Conservation (phyloP, 2,797 vertebrate species). For the Myiotriccus ornatus region DNA sequence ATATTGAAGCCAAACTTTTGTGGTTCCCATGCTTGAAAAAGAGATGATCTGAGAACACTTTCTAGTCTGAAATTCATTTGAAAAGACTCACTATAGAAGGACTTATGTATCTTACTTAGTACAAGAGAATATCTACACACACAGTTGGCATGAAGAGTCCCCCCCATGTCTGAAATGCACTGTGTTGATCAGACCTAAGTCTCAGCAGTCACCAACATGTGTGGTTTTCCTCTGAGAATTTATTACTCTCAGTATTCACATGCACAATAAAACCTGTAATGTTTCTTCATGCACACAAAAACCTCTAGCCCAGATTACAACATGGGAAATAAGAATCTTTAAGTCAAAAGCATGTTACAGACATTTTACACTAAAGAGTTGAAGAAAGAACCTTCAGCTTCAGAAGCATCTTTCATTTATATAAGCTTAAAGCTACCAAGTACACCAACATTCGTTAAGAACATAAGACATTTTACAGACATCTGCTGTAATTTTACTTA, state of each 20-base stretch:
- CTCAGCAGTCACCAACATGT: not conserved
- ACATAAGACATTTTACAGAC: not conserved
- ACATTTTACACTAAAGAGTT: not conserved
- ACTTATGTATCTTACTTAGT: not conserved
- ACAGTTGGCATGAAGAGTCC: not conserved
- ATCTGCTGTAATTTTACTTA: not conserved
- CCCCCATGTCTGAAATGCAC: not conserved
- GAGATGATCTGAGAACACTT: not conserved
- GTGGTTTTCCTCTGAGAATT: not conserved
- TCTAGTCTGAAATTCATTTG: not conserved
- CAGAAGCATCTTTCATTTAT: not conserved
- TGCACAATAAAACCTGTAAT: not conserved
- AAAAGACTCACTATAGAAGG: not conserved
- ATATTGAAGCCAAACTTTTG: not conserved
- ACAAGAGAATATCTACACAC: not conserved
- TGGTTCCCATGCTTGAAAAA: not conserved
- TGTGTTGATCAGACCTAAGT: not conserved
- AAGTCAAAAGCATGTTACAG: not conserved
- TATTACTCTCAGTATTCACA: not conserved
- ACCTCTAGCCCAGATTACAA: not conserved
- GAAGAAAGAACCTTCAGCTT: not conserved
- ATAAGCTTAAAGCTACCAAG: not conserved
- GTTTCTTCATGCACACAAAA: not conserved
- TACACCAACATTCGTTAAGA: not conserved
- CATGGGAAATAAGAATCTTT: not conserved